Base-by-base conservation (phyloP, 2,888 invertebrate species). In the Cephus pygmeus region DNA sequence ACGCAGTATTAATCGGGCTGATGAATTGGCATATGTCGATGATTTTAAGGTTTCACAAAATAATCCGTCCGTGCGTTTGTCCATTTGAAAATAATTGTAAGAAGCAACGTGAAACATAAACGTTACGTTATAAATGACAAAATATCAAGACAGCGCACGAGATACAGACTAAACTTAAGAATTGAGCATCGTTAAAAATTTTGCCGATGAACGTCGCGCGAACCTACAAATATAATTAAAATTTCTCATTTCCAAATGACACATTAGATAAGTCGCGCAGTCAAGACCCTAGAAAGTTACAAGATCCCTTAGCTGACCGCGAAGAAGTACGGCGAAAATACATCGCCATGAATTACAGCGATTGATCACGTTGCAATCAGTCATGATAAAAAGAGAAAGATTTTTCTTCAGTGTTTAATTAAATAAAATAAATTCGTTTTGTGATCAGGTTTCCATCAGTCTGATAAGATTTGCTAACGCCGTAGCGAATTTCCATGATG, bases 381-480 rank as follows among this genome's bases (percentile, higher is more conserved):
- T 23, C 56, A 56, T 6, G 23, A 23, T 56, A 2, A 56, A 23
- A 2, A 9, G 56, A 56, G 9, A 56, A 23, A 56, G 23, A 56
- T 6, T 23, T 56, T 23, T 56, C 56, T 56, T 56, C 9, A 1
- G 2, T 9, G 0, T 23, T 15, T 23, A 56, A 56, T 56, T 56
- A 56, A 56, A 56, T 56, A 23, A 56, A 56, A 56, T 56, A 56
- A 23, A 56, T 56, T 56, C 56, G 56, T 56, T 56, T 56, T 56
- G 56, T 56, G 23, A 56, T 56, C 23, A 2, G 23, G 23, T 56
- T 56, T 56, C 56, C 56, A 81, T 86, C 84, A 86, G 82, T 86
- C 82, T 86, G 80, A 83, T 82, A 80, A 77, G 80, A 82, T 82
- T 80, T 80, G 69, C 40, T 76, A 79, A 75, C 71, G 75, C 78